These are phyloP conservation scores for Seira sanloemensis DNA, from an alignment of 2,888 invertebrate genomes.

Conservation along the genomic window DNA sequence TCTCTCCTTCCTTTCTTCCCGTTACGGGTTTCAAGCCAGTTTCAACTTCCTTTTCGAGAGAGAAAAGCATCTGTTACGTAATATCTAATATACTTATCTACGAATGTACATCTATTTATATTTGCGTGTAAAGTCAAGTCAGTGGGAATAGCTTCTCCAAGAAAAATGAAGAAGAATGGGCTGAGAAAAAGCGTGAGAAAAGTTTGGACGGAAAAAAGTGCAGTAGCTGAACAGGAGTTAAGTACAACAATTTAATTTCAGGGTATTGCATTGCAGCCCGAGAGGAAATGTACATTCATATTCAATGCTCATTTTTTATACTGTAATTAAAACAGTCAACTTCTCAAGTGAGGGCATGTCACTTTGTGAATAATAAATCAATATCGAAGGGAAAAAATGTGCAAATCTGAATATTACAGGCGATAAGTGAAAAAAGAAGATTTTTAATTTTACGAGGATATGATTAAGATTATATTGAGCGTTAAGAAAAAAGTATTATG, in stretches of 20 bases:
- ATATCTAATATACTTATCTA: too few species aligned
- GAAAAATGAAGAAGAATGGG: not conserved
- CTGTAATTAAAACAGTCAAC: too few species aligned
- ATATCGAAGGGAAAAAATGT: not conserved
- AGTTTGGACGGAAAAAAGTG: not conserved
- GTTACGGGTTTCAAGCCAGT: not conserved
- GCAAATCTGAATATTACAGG: not conserved
- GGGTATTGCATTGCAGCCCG: too few species aligned
- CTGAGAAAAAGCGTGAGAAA: not conserved
- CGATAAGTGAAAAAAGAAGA: not conserved
- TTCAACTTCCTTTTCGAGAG: not conserved
- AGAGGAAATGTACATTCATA: not conserved
- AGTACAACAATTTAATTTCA: not conserved
- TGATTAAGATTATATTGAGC: too few species aligned
- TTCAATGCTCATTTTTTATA: not conserved
- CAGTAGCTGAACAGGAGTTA: not conserved
- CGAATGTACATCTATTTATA: too few species aligned
- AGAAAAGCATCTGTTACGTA: not conserved
- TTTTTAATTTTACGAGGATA: not conserved
- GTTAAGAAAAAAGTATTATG: too few species aligned
- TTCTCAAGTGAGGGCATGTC: not conserved
- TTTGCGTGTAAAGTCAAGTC: too few species aligned
- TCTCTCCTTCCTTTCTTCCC: not conserved
- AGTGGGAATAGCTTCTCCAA: not conserved
- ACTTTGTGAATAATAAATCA: not conserved